These are phyloP conservation scores for Bolborhynchus lineola DNA, from an alignment of 2,113 vertebrate genomes.

Conservation along the genomic window DNA sequence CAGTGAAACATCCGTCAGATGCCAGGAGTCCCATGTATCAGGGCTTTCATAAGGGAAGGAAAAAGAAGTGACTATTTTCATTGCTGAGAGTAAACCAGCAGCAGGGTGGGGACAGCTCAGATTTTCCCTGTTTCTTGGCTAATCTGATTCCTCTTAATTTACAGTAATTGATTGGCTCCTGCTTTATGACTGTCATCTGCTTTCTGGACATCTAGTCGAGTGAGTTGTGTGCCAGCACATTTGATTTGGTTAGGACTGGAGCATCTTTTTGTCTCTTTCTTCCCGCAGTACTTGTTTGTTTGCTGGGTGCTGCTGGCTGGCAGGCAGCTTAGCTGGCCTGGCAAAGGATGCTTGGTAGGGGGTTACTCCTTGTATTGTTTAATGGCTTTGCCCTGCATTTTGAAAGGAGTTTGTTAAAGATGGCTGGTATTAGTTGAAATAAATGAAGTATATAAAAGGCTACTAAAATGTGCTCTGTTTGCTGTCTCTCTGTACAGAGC, in stretches of 20 bases:
- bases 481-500: background rate
- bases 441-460: background rate
- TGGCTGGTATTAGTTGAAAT: background rate
- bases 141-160: background rate
- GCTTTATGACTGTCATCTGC: background rate
- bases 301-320: background rate
- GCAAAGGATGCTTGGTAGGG: background rate
- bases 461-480: background rate
- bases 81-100: background rate
- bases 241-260: background rate
- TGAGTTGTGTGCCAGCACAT: background rate
- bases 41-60: background rate
- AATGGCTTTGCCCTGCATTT: background rate
- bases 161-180: background rate
- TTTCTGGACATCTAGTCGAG: background rate
- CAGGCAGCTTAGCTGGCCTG: background rate
- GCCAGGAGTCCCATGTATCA: background rate
- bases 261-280: background rate
- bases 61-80: background rate
- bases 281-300: background rate
- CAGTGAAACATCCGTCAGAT: background rate
- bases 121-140: background rate
- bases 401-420: background rate
- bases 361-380: background rate
- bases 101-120: background rate